Conservation (phyloP, 2,113 vertebrate species). For the Xyliphius kryptos region DNA sequence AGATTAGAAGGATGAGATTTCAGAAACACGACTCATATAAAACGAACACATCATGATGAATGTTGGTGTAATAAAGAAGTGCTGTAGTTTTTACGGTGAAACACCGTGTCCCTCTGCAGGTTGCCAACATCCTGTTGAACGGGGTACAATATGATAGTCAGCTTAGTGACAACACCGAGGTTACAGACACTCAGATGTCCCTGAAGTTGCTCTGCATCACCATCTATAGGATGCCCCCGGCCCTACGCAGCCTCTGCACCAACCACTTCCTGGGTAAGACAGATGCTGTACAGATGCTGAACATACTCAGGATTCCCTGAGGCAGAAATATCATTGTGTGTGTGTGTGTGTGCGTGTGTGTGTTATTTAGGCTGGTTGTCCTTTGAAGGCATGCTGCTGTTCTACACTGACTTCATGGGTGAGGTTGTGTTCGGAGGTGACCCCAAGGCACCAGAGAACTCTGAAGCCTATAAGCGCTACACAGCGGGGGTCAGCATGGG, state of each 20-base stretch:
- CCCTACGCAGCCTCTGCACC: slow-evolving; percentile 87
- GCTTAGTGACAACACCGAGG: slow-evolving; percentile 70
- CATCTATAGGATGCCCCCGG: slow-evolving; percentile 92
- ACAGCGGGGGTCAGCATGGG: slow-evolving; percentile 91
- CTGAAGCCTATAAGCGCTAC: slow-evolving; percentile 86
- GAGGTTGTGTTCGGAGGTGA: slow-evolving; percentile 93
- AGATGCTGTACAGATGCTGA: no score
- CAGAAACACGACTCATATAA: no score
- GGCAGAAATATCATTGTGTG: no score
- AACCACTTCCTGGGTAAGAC: slow-evolving; percentile 94
- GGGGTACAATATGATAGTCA: slow-evolving; percentile 91
- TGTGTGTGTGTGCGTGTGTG: no score
- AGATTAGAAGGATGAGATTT: no score
- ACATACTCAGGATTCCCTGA: no score
- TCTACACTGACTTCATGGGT: slow-evolving; percentile 98
- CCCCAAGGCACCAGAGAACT: slow-evolving; percentile 83
- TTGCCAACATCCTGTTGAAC: slow-evolving; percentile 91
- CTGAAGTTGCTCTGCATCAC: slow-evolving; percentile 79
- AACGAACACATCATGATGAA: no score
- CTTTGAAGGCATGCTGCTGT: slow-evolving; percentile 94
- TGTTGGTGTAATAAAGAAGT: no score
- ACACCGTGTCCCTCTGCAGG: no score
- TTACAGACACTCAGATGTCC: slow-evolving; percentile 76
- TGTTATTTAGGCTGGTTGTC: slow-evolving; percentile 82
- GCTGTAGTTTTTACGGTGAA: background rate